Evolutionary conservation across 2,113 vertebrate species (phyloP), one percentile per base, ranked within the genome.

Genomic region (Podiceps cristatus): DNA sequence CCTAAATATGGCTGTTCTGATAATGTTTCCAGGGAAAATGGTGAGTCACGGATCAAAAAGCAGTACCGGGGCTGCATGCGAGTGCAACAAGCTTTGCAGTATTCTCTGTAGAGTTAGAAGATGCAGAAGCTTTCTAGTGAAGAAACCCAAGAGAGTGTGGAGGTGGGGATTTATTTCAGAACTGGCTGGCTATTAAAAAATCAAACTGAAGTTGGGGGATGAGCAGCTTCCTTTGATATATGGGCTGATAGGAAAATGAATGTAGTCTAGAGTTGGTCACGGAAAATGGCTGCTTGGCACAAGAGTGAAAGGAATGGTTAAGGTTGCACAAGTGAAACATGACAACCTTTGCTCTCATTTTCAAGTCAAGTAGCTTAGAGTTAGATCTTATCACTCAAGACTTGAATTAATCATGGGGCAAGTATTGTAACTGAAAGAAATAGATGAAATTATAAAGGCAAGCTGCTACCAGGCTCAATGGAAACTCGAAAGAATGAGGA

Each of bases 361-460:
- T 90, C 85, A 93, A 92, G 92, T 86, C 62, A 92, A 93, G 66
- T 58, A 78, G 74, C 67, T 90, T 56, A 29, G 78, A 82, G 86
- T 73, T 73, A 90, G 92, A 97, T 96, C 59, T 86, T 95, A 93
- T 95, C 93, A 83, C 72, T 86, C 55, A 82, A 90, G 59, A 28
- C 42, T 66, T 86, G 85, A 95, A 94, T 93, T 93, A 97, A 90
- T 90, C 23, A 52, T 71, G 67, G 52, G 55, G 11, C 2, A 19
- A 93, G 52, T 75, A 40, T 72, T 87, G 74, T 44, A 93, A 83
- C 82, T 69, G 88, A 79, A 89, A 76, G 29, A 76, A 90, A 88
- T 20, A 60, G 71, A 91, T 91, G 45, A 64, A 77, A 68, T 90
- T 66, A 58, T 83, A 82, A 79, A 90, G 88, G 58, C 75, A 88